Evolutionary conservation across 2,888 invertebrate species (phyloP), one percentile per base, ranked within the genome.

Genomic region (Drosophila atripex): DNA sequence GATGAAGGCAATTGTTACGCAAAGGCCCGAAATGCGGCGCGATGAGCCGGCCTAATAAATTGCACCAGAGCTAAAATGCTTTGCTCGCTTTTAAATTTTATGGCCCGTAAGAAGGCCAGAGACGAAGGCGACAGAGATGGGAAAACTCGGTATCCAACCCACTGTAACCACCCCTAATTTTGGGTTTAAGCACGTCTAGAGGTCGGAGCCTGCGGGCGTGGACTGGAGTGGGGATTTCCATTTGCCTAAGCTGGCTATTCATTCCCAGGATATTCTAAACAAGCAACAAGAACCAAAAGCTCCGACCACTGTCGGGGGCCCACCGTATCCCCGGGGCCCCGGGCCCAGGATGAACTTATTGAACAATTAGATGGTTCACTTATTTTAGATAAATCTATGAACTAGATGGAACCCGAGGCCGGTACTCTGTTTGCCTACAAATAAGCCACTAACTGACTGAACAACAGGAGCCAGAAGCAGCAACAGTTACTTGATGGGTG

Each of bases 41-140:
- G 72, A 80, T 80, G 80, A 80, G 80, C 66, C 71, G 78, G 86
- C 72, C 82, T 83, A 83, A 83, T 83, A 83, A 83, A 83, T 83
- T 83, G 82, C 82, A 83, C 82, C 82, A 83, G 87, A 86, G 87
- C 82, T 82, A 82, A 82, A 79, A 83, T 83, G 86, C 86, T 87
- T 80, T 87, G 85, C 88, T 82, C 86, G 82, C 86, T 85, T 85
- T 85, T 89, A 87, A 82, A 85, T 84, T 86, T 88, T 85, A 85
- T 85, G 84, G 89, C 77, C 73, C 84, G 84, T 85, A 83, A 83
- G 82, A 88, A 86, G 76, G 85, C 80, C 86, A 35, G 16, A 51
- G 41, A 47, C 18, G 16, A n/a, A 9, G 8, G 39, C 14, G 16
- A 14, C 8, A 6, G 35, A 53, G 38, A 75, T 23, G 21, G 63